Evolutionary conservation across 2,797 vertebrate genomes (phyloP), one percentile per base, ranked within the genome.

Genomic region (Eupleurogrammus muticus): DNA sequence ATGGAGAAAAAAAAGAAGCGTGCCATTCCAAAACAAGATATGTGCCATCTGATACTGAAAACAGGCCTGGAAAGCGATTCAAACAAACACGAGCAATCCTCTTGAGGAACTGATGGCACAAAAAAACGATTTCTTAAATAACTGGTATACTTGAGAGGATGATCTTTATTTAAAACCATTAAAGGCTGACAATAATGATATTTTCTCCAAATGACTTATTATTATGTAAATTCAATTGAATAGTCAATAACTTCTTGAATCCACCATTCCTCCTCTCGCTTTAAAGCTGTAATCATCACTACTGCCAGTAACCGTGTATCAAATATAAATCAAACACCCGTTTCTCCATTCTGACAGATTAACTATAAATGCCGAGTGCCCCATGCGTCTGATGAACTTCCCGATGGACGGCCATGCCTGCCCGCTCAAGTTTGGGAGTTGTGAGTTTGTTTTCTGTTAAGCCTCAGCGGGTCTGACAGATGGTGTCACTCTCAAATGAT

Each of bases 381-480:
- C 95, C 9, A 95, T 95, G 95, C 92, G 94, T 24, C 89, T 95
- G 70, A 95, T 95, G 71, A 95, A 95, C 90, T 95, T 95, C 79
- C 95, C 94, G 7, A 95, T 95, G 95, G 95, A 95, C 7, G 95
- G 95, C 52, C 95, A 95, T 42, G 92, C 95, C 34, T 95, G 95
- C 87, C 95, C 95, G 1, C 92, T 95, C 74, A 95, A 95, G 85
- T 95, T 95, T 82, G 95, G 95, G 55, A 95, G 95, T 81, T 95
- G 95, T 95, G 90, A 92, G 95, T 95, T 73, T 60, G 11, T 57
- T 64, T 54, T 77, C 73, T 69, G 44, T 65, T 66, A 32, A 82
- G 73, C 62, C 21, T 73, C 50, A 16, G 60, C 42, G 32, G 21
- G 21, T 75, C 38, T 75, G 81, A 87, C 83, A 83, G 87, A 83